phyloP scores from a whole-genome alignment of 1,140 invertebrate species.

The Bombus confusus region DNA sequence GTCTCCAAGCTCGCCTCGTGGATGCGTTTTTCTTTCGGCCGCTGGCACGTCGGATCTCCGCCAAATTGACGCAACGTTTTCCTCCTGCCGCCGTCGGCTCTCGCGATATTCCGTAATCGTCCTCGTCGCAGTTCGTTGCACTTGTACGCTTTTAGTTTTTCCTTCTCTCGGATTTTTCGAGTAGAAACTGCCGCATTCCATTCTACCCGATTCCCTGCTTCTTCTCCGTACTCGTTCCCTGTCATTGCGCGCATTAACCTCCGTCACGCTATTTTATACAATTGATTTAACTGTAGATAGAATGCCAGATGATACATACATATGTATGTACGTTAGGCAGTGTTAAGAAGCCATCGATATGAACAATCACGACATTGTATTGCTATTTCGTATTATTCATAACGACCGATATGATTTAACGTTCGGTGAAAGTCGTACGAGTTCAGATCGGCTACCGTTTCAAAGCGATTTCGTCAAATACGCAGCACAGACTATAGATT shows the following conservation, averaged over 20 bases:
- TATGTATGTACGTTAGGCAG: neutral
- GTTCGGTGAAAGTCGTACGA: slow-evolving; percentile 1
- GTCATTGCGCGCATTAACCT: neutral
- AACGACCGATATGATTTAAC: neutral
- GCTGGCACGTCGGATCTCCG: slow-evolving; percentile 26
- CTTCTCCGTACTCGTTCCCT: neutral
- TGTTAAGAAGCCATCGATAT: neutral
- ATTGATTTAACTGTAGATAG: neutral
- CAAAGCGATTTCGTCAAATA: slow-evolving; percentile 13
- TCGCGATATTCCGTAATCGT: slow-evolving; percentile 42
- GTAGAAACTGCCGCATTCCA: slow-evolving; percentile 34
- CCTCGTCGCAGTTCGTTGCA: slow-evolving; percentile 25
- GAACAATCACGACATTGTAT: neutral
- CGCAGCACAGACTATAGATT: too few species aligned
- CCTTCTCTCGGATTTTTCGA: neutral
- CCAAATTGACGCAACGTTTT: slow-evolving; percentile 49
- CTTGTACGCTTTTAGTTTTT: neutral
- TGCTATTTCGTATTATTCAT: neutral
- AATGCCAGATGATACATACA: neutral
- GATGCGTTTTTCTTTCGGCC: slow-evolving; percentile 28
- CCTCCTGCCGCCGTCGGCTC: neutral
- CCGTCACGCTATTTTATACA: neutral
- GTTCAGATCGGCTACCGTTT: neutral
- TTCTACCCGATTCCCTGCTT: neutral
- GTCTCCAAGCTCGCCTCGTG: slow-evolving; percentile 22